Conservation (phyloP, 2,797 vertebrate species). For the Vultur gryphus region DNA sequence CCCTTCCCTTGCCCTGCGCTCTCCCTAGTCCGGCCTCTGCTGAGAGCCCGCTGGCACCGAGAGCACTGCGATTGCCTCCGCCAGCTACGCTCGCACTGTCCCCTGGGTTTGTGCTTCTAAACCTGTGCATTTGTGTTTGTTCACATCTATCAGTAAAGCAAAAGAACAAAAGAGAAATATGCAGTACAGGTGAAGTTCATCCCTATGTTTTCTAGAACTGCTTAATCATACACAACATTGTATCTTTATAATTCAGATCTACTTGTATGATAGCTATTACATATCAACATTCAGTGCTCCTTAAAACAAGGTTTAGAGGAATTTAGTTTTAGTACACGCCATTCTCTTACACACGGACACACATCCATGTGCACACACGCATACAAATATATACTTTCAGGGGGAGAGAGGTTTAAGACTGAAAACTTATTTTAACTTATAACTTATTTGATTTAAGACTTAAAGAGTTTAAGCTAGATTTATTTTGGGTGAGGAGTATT, state of each 20-base stretch:
- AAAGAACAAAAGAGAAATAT: neutral
- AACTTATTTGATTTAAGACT: constrained; percentile 52
- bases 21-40: neutral
- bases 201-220: constrained; percentile 20
- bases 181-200: neutral
- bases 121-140: accelerated
- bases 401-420: constrained; percentile 13
- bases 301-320: constrained; percentile 34
- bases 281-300: neutral
- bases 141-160: neutral
- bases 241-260: neutral
- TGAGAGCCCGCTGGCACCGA: accelerated
- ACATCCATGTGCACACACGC: accelerated
- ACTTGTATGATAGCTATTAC: neutral
- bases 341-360: neutral
- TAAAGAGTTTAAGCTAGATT: constrained; percentile 58
- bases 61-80: accelerated
- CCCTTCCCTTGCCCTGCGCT: neutral
- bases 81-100: neutral
- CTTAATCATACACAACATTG: neutral
- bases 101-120: neutral
- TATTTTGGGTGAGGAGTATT: constrained; percentile 24
- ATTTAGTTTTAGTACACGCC: neutral
- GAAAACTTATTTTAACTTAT: constrained; percentile 59
- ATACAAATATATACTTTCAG: neutral